phyloP scores from a whole-genome alignment of 1,140 invertebrate genomes.

The Ectropis grisescens region DNA sequence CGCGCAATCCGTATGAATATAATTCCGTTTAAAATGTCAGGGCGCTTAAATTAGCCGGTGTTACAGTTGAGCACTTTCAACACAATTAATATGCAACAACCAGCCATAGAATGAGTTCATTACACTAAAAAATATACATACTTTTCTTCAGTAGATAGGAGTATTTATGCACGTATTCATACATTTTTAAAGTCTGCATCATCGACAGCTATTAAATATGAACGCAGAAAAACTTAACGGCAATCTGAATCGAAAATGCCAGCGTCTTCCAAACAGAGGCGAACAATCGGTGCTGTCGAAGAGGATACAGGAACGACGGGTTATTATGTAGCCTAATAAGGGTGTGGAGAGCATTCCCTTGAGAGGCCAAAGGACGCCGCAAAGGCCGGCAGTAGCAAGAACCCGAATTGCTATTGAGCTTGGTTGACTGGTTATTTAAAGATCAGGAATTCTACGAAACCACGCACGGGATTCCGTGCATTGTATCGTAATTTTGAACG shows the following conservation, averaged over 20 bases:
- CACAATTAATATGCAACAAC: too few species aligned
- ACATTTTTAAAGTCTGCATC: too few species aligned
- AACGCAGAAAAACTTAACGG: too few species aligned
- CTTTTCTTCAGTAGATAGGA: too few species aligned
- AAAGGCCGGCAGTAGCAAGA: slow-evolving; percentile 45
- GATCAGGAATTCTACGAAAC: slow-evolving; percentile 46
- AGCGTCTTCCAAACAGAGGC: slow-evolving; percentile 47
- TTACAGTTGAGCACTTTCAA: too few species aligned
- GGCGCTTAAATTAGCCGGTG: not conserved
- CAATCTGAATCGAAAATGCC: slow-evolving; percentile 32
- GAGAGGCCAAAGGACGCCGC: slow-evolving; percentile 55
- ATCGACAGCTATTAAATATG: too few species aligned
- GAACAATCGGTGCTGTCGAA: slow-evolving; percentile 45
- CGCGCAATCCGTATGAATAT: too few species aligned
- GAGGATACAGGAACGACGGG: slow-evolving; percentile 29
- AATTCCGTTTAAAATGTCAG: slow-evolving; percentile 29
- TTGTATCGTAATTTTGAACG: slow-evolving; percentile 34
- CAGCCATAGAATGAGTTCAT: too few species aligned
- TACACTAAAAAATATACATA: too few species aligned
- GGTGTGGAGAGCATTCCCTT: slow-evolving; percentile 39
- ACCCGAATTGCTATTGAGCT: slow-evolving; percentile 28
- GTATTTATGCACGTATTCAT: too few species aligned
- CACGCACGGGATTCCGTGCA: slow-evolving; percentile 41
- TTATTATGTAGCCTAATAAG: slow-evolving; percentile 57
- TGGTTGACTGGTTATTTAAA: slow-evolving; percentile 44